phyloP scores from a whole-genome alignment of 2,888 invertebrate species.

The Iselma pallidipennis region DNA sequence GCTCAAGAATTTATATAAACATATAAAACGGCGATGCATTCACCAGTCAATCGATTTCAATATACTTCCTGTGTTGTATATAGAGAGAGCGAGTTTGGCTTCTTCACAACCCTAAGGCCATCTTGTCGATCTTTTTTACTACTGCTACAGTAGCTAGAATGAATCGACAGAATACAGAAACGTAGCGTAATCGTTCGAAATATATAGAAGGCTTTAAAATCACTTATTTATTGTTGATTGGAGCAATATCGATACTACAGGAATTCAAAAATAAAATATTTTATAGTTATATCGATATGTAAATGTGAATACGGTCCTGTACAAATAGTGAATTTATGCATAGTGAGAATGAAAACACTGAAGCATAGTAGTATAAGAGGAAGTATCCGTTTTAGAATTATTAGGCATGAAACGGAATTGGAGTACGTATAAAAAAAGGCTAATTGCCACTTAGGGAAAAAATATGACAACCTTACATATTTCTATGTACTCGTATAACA shows the following conservation, averaged over 20 bases:
- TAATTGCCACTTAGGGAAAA: slow-evolving; percentile 4
- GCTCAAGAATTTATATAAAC: slow-evolving; percentile 45
- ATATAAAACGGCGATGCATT: slow-evolving; percentile 45
- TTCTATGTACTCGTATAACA: no score
- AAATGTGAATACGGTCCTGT: neutral
- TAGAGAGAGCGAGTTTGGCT: slow-evolving; percentile 15
- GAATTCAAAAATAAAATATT: no score
- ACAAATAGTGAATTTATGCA: no score
- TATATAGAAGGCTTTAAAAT: neutral
- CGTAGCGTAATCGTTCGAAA: neutral
- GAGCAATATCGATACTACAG: no score
- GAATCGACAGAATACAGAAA: neutral
- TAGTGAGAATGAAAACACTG: neutral
- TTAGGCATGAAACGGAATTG: slow-evolving; percentile 4
- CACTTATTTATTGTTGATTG: no score
- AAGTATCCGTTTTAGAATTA: slow-evolving; percentile 10
- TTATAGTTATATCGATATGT: no score
- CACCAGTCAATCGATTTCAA: slow-evolving; percentile 49
- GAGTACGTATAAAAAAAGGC: neutral
- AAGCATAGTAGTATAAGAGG: neutral
- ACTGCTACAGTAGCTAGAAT: neutral
- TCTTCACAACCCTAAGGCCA: slow-evolving; percentile 21
- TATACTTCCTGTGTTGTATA: slow-evolving; percentile 24
- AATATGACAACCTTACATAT: neutral
- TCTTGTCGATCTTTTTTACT: slow-evolving; percentile 7